Evolutionary conservation across 2,113 vertebrate species (phyloP), one percentile per base, ranked within the genome.

Genomic region (Cochlearius cochlearius): DNA sequence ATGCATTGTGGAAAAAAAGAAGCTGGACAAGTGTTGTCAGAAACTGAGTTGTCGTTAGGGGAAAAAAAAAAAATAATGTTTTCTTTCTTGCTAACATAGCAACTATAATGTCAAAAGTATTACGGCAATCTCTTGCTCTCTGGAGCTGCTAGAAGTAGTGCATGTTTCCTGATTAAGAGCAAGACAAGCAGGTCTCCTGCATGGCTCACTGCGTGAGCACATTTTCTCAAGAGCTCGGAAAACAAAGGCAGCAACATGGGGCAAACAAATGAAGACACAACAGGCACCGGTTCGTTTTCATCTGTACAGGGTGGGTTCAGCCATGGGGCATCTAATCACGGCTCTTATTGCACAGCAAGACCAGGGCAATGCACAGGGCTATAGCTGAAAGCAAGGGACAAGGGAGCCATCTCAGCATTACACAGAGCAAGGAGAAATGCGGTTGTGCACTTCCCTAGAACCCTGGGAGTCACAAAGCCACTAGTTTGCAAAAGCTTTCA

Each of bases 121-220:
- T 88, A 55, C 12, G 2, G 8, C 71, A 75, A 41, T 52, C 83
- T 68, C 55, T 43, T 55, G 36, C 83, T 72, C 86, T 80, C 89
- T 23, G 0, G 32, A 75, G 58, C 79, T 73, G 36, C 79, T 49
- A 47, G 62, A 55, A 94, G 38, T 3, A 9, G 88, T 3, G 29
- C 6, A 0, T 23, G 29, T 69, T 75, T 85, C 60, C 78, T 95
- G 78, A 92, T 96, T 49, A 92, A 85, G 83, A 50, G 91, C 83
- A 41, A 47, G 83, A 52, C 38, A 55, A 92, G 71, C 53, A 68
- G 91, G 29, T 60, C 39, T 83, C 86, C 95, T 47, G 59, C 86
- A 5, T 21, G 71, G 86, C 67, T 97, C 49, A 2, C 71, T 64
- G 72, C 5, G 15, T 18, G 58, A 45, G 23, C 10, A 7, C 2